A percentile compares a stretch with the other conserved stretches of the same genome.
Evolutionary conservation across 2,888 invertebrate species (phyloP).

Genomic region (Cistogaster globosa): DNA sequence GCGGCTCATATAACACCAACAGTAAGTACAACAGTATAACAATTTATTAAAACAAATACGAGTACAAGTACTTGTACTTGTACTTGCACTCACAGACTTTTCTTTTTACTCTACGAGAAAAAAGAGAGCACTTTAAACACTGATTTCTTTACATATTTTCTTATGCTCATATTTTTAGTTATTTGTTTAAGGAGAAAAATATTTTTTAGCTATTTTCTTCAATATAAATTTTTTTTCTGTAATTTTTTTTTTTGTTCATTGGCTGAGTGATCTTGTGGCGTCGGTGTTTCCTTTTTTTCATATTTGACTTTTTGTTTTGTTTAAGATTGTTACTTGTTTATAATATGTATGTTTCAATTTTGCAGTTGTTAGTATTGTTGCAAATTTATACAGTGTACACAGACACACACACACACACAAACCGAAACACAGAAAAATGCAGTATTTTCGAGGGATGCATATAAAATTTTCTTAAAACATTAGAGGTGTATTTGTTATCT

Average conservation of each 20-base stretch:
- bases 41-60: conserved; percentile 61
- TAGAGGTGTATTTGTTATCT: too few species aligned
- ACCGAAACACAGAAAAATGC: too few species aligned
- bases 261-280: conserved; percentile 69
- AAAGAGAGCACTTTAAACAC: conserved; percentile 42
- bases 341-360: conserved; percentile 26
- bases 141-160: conserved; percentile 28
- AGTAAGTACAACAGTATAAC: conserved; percentile 24
- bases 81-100: not conserved
- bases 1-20: conserved; percentile 67
- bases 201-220: conserved; percentile 43
- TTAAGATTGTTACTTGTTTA: conserved; percentile 49
- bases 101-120: conserved; percentile 19
- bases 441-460: conserved; percentile 3
- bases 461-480: too few species aligned
- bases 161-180: conserved; percentile 19
- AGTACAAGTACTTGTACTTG: conserved; percentile 8
- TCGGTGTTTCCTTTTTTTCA: conserved; percentile 68
- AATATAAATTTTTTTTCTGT: conserved; percentile 29
- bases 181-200: conserved; percentile 47
- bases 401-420: not conserved
- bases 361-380: conserved; percentile 42
- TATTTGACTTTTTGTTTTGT: not conserved
- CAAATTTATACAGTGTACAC: conserved; percentile 33
- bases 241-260: conserved; percentile 54